Evolutionary conservation across 1,140 invertebrate species (phyloP).

Genomic region (Solenopsis fugax): DNA sequence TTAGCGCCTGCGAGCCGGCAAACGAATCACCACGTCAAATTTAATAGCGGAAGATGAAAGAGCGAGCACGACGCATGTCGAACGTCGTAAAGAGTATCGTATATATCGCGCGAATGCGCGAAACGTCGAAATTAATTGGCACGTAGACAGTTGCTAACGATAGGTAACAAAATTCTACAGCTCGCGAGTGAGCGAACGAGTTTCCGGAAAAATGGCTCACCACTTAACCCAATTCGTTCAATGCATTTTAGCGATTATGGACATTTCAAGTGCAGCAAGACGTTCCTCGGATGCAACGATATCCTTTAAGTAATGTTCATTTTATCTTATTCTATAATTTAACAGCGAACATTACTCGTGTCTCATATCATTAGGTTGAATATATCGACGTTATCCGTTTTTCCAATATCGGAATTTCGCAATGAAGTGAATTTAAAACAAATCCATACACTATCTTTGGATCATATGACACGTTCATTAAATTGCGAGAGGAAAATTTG

Average conservation of each 20-base stretch:
- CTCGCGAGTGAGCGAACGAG: neutral
- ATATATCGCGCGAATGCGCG: neutral
- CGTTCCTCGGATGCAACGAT: neutral
- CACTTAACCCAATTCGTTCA: constrained; percentile 4
- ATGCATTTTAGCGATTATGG: constrained; percentile 14
- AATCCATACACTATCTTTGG: neutral
- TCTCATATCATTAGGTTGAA: neutral
- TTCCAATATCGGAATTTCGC: neutral
- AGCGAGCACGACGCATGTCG: neutral
- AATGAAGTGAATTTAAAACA: neutral
- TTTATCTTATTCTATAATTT: constrained; percentile 22
- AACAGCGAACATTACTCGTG: neutral
- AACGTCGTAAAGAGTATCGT: neutral
- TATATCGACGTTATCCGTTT: neutral
- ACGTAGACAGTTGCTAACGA: neutral
- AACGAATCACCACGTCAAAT: constrained; percentile 56
- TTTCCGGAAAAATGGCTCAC: neutral
- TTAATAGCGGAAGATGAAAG: constrained; percentile 9
- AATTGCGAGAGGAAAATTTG: neutral
- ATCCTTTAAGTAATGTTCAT: neutral
- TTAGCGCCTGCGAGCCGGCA: neutral
- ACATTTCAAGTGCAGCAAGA: neutral
- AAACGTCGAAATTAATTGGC: constrained; percentile 19
- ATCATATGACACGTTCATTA: neutral
- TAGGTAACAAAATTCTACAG: neutral